Conservation (phyloP, 2,797 vertebrate genomes). For the Ambastaia sidthimunki region DNA sequence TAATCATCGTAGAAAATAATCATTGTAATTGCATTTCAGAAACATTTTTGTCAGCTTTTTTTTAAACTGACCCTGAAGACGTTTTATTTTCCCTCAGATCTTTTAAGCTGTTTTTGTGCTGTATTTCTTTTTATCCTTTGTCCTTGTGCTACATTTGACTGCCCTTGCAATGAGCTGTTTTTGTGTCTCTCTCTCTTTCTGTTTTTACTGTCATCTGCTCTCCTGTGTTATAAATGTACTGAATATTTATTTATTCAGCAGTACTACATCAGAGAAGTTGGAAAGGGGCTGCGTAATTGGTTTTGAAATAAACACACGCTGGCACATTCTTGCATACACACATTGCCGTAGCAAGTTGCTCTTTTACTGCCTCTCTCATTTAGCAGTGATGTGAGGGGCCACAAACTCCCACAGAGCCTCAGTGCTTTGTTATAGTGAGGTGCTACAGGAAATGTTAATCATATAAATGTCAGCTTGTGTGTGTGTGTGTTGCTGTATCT, state of each 20-base stretch:
- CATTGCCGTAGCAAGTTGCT: slow-evolving; percentile 55
- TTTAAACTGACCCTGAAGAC: slow-evolving; percentile 27
- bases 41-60: background rate
- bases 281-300: slow-evolving; percentile 64
- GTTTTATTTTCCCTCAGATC: slow-evolving; percentile 30
- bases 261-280: slow-evolving; percentile 40
- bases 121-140: slow-evolving; percentile 53
- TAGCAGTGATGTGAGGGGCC: slow-evolving; percentile 55
- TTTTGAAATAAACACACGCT: slow-evolving; percentile 17
- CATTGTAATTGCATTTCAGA: too few relatives aligned
- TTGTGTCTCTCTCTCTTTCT: slow-evolving; percentile 24
- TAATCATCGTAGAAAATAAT: slow-evolving; percentile 13
- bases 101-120: slow-evolving; percentile 46
- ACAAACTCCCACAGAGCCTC: slow-evolving; percentile 68
- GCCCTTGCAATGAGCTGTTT: slow-evolving; percentile 63
- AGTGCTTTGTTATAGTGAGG: slow-evolving; percentile 65
- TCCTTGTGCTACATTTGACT: slow-evolving; percentile 53
- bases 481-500: slow-evolving; percentile 59
- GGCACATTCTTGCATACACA: slow-evolving; percentile 21
- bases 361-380: slow-evolving; percentile 67
- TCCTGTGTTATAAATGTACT: slow-evolving; percentile 58
- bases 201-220: slow-evolving; percentile 8
- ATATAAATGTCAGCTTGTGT: slow-evolving; percentile 68
- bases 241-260: slow-evolving; percentile 71
- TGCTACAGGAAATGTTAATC: slow-evolving; percentile 77